Evolutionary conservation across 1,140 invertebrate species (phyloP), one percentile per base, ranked within the genome.

Genomic region (Pseudomyrmex dendroicus): DNA sequence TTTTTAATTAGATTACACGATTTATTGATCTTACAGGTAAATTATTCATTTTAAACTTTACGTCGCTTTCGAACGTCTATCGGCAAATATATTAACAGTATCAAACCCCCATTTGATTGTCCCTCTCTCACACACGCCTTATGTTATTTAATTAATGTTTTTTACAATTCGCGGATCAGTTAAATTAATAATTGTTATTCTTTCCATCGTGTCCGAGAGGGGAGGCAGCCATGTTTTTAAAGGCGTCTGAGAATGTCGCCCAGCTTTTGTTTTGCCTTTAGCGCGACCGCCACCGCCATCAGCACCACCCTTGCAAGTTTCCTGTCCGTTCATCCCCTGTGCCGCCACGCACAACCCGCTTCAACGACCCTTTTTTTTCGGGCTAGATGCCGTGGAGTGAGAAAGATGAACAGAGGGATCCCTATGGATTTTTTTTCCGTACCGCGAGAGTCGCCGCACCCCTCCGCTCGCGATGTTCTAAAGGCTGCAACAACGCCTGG

Each of bases 361-460:
- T 63, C 64, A 46, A 52, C 70, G 52, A 84, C 74, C 70, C 84
- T 70, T 73, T 57, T 67, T 74, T 73, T 72, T 67, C 44, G 17
- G 46, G 9, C 76, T 54, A 44, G 73, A 57, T 74, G 78, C 62
- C 25, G 59, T 56, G 48, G 72, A 86, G 80, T 52, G 61, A 78
- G 25, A 73, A 44, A 68, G 86, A 73, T 25, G 72, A 62, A 12
- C 61, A 82, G 84, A 76, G 85, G 90, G 82, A 92, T 90, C 91
- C 92, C 92, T 93, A 93, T 93, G 90, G 93, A 93, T 93, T 93
- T 93, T 93, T 92, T 93, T 93, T 92, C 86, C 82, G 85, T 87
- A 84, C 86, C 84, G 84, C 89, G 84, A 88, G 85, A 90, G 86
- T 73, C 84, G 74, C 86, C 89, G 62, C 66, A 67, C 56, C 50